Conservation (phyloP, 1,140 invertebrate genomes). For the Marisa cornuarietis region DNA sequence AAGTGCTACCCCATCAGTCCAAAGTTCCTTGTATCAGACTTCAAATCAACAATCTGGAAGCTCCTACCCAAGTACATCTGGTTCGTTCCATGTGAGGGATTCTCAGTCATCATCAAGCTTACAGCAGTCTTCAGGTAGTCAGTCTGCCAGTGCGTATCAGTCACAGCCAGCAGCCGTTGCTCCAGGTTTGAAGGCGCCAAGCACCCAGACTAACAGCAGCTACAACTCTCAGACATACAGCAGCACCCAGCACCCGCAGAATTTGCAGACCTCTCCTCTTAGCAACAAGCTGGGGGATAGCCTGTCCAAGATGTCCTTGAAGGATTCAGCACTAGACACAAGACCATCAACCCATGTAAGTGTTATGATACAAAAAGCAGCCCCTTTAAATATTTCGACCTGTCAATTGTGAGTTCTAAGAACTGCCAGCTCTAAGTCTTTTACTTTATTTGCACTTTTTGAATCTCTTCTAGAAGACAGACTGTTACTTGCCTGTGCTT, state of each 20-base stretch:
- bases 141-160: constrained; percentile 32
- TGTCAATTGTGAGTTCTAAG: too few species aligned
- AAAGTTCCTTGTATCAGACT: constrained; percentile 35
- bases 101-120: constrained; percentile 31
- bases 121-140: constrained; percentile 20
- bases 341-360: constrained; percentile 50
- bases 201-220: constrained; percentile 25
- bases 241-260: constrained; percentile 32
- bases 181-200: constrained; percentile 27
- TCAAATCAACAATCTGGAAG: constrained; percentile 35
- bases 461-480: too few species aligned
- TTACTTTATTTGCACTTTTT: too few species aligned
- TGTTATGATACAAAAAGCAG: not conserved
- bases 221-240: constrained; percentile 40
- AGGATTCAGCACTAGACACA: constrained; percentile 52
- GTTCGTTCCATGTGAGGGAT: constrained; percentile 41
- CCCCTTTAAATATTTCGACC: too few species aligned
- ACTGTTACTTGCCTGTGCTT: too few species aligned
- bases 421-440: too few species aligned
- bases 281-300: constrained; percentile 57
- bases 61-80: constrained; percentile 40
- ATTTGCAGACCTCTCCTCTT: constrained; percentile 49
- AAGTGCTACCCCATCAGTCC: not conserved
- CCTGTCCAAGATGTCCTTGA: constrained; percentile 59
- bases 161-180: constrained; percentile 20